Evolutionary conservation across 30 jellyfish, hydroid and myxozoan species (phyloP), one percentile per base, ranked within the genome.

Genomic region (Cassiopea xamachana): DNA sequence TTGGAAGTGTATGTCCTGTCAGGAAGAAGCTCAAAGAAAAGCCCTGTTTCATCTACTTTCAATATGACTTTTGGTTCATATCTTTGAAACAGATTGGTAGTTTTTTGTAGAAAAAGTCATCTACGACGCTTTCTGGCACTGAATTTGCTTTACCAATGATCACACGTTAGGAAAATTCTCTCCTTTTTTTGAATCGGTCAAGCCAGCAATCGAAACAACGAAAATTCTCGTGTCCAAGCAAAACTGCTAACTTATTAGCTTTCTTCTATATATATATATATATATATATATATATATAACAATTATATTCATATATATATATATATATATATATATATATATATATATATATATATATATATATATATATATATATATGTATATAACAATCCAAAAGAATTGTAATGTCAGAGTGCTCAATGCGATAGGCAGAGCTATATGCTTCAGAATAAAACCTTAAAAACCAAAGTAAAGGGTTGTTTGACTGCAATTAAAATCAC

Each of bases 21-120:
- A 77, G 87, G 87, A 77, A 77, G 87, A 73, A 77, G 77, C 87
- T 77, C 47, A 77, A 77, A 77, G 67, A 76, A 77, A 14, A 50
- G 87, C 47, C 87, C 14, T 77, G 72, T 77, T 46, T 59, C 77
- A 77, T 77, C 74, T 77, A 19, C 74, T 6, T 77, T 77, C 9
- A 77, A 46, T 77, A 46, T 50, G 72, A 43, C 87, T 67, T 77
- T 77, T 47, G 87, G 79, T 14, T 77, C 87, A 44, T 77, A 16
- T 77, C 46, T 77, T 77, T 50, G 67, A 47, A 77, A 79, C 44
- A 27, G 74, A 77, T 10, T 17, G 87, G 79, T 77, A 47, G 46
- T 18, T 77, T 77, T 0, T 47, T 77, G 87, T 39, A 77, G 47
- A 77, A 77, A 15, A 14, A 77, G 46, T 77, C 74, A 77, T 44